These are phyloP conservation scores for Brotula barbata DNA, from an alignment of 2,797 vertebrate species.

Conservation along the genomic window DNA sequence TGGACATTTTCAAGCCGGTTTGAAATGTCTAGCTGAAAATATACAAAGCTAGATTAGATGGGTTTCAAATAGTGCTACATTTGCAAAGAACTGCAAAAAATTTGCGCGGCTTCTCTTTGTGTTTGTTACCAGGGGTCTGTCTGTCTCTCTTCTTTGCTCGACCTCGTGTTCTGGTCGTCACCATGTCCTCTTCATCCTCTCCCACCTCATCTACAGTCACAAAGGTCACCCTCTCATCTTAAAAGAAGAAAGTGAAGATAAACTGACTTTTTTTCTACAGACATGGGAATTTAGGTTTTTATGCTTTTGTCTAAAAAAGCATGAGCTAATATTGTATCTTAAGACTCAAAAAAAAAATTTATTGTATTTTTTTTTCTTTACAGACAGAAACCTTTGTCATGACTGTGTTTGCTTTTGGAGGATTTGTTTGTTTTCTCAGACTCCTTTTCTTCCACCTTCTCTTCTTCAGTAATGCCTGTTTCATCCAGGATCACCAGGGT, in stretches of 20 bases:
- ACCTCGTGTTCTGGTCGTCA: slow-evolving; percentile 30
- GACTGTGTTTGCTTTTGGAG: slow-evolving; percentile 25
- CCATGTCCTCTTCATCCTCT: slow-evolving; percentile 63
- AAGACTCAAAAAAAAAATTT: too few species aligned
- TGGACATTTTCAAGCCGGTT: too few species aligned
- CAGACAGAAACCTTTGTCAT: slow-evolving; percentile 41
- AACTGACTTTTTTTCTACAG: too few species aligned
- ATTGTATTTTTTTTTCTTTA: too few species aligned
- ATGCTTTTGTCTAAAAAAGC: too few species aligned
- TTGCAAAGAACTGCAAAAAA: too few species aligned
- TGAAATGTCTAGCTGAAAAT: too few species aligned
- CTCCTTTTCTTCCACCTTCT: slow-evolving; percentile 25
- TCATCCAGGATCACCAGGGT: slow-evolving; percentile 84
- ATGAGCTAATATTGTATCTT: too few species aligned
- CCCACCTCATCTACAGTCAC: slow-evolving; percentile 87
- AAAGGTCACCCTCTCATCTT: slow-evolving; percentile 74
- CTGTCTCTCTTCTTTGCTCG: slow-evolving; percentile 51
- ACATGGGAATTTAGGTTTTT: too few species aligned
- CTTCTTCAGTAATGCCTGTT: slow-evolving; percentile 65
- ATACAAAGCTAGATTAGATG: too few species aligned
- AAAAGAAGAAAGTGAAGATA: not conserved
- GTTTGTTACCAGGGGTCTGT: slow-evolving; percentile 55
- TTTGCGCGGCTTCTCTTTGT: not conserved
- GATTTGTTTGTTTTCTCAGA: slow-evolving; percentile 15
- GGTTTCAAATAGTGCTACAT: too few species aligned